Conservation (phyloP, 2,113 vertebrate genomes). For the Podocnemis expansa region DNA sequence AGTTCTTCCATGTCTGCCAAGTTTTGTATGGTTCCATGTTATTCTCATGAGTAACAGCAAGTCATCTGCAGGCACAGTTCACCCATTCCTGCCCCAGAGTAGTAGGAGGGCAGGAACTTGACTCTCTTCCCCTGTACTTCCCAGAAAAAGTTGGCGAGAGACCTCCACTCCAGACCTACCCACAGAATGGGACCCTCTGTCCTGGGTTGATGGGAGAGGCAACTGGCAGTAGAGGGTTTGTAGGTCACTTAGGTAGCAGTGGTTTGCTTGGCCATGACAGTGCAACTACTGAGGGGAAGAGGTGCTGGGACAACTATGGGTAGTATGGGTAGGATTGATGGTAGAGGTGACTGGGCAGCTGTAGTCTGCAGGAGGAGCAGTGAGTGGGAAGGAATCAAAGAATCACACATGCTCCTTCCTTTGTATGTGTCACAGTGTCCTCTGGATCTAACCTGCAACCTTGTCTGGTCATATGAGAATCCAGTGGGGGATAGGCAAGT, state of each 20-base stretch:
- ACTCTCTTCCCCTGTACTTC: neutral
- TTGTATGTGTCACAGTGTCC: neutral
- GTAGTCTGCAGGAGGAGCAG: neutral
- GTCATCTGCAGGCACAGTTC: neutral
- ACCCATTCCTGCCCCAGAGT: neutral
- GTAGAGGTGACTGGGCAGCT: neutral
- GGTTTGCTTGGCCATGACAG: neutral
- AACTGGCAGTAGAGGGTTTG: neutral
- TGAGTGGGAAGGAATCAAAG: neutral
- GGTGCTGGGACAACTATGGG: neutral
- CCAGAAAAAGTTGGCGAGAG: neutral
- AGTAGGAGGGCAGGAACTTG: neutral
- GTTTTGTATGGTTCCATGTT: neutral
- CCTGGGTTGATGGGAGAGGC: no score
- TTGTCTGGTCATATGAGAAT: neutral
- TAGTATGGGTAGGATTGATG: neutral
- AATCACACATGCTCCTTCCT: neutral
- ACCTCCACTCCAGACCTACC: no score
- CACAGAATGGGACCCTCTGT: no score
- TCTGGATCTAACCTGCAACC: neutral
- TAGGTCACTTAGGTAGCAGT: neutral
- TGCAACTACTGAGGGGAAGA: neutral
- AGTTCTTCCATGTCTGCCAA: neutral
- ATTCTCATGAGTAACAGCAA: neutral
- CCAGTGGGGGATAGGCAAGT: neutral